Evolutionary conservation across 1,140 invertebrate genomes (phyloP).

Genomic region (Eciton burchellii): DNA sequence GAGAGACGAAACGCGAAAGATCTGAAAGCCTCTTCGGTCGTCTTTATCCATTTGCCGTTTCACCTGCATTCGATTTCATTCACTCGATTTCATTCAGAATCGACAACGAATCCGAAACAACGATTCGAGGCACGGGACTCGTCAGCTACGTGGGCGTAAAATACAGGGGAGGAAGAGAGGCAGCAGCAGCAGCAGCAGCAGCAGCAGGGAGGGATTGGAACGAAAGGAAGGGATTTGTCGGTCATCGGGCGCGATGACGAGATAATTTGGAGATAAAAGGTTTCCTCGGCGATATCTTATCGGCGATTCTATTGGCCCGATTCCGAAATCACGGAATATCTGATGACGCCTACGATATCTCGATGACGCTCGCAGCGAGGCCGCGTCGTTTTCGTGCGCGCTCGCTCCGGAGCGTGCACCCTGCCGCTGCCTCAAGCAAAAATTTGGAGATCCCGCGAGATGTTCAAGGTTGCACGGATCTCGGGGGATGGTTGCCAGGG

Average conservation of each 20-base stretch:
- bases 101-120: too few relatives aligned
- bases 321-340: neutral
- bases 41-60: too few relatives aligned
- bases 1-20: too few relatives aligned
- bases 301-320: neutral
- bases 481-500: conserved; percentile 78
- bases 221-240: neutral
- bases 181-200: neutral
- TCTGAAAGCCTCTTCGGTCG: too few relatives aligned
- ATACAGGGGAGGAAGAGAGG: too few relatives aligned
- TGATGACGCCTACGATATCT: too few relatives aligned
- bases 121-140: too few relatives aligned
- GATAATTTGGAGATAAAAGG: neutral
- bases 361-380: too few relatives aligned
- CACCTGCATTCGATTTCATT: too few relatives aligned
- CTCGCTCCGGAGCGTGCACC: conserved; percentile 2
- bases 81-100: too few relatives aligned
- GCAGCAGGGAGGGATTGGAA: neutral
- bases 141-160: too few relatives aligned
- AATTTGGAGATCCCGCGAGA: conserved; percentile 61
- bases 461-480: conserved; percentile 74
- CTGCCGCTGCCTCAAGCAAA: conserved; percentile 31
- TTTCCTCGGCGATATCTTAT: neutral
- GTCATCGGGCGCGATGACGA: neutral
- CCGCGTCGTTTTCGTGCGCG: too few relatives aligned